Evolutionary conservation across 53 echinoderm and acorn worm genomes (phyloP).

Genomic region (Temnopleurus reevesii): DNA sequence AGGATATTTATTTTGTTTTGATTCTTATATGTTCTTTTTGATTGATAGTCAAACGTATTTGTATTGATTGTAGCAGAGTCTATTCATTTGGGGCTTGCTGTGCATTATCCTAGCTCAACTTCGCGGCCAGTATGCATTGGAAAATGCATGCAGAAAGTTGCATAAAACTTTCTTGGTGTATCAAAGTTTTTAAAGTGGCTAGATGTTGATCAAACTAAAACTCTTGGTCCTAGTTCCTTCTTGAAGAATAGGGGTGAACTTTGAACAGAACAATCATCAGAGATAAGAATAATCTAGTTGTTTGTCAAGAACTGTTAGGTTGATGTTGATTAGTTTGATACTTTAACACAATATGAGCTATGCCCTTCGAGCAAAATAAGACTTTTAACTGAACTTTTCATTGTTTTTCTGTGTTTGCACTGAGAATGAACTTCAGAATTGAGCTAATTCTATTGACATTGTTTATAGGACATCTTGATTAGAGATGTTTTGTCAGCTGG

Average conservation of each 20-base stretch:
- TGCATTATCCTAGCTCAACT: too few species aligned
- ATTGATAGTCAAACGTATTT: too few species aligned
- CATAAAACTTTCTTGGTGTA: too few species aligned
- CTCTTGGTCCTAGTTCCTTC: neutral
- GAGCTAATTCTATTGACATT: neutral
- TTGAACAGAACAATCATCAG: neutral
- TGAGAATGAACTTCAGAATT: conserved; percentile 28
- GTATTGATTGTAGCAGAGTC: too few species aligned
- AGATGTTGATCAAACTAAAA: too few species aligned
- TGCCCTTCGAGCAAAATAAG: neutral
- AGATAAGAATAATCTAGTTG: neutral
- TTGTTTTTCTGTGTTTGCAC: neutral
- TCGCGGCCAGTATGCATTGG: too few species aligned
- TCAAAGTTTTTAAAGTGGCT: too few species aligned
- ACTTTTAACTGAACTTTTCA: neutral
- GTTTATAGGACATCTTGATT: neutral
- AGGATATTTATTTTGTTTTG: too few species aligned
- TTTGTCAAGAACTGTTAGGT: neutral
- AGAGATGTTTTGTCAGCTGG: neutral
- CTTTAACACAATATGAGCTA: neutral
- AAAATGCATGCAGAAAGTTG: too few species aligned
- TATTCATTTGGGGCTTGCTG: too few species aligned
- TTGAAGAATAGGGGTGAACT: neutral
- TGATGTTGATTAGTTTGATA: neutral
- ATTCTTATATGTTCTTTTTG: too few species aligned